Conservation (phyloP, 2,888 invertebrate species). For the Cetonia aurata region DNA sequence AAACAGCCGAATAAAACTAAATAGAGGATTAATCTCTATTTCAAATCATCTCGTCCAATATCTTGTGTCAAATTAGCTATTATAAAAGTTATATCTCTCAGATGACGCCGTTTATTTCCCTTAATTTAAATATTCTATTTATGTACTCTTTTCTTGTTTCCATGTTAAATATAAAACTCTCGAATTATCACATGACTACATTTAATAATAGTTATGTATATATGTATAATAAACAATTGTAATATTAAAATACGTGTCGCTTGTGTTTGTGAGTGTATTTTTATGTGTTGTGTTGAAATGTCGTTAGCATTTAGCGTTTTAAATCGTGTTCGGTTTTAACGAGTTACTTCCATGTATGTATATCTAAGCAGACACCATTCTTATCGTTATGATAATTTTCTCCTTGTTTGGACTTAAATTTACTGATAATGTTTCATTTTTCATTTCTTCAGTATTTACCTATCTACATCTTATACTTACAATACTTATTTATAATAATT, state of each 20-base stretch:
- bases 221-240: slow-evolving; percentile 49
- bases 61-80: slow-evolving; percentile 4
- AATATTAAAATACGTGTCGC: slow-evolving; percentile 57
- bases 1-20: background rate
- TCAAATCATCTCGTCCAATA: background rate
- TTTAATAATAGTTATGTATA: slow-evolving; percentile 52
- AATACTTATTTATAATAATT: slow-evolving; percentile 34
- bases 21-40: slow-evolving; percentile 1
- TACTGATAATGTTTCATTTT: slow-evolving; percentile 22
- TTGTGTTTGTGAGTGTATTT: background rate
- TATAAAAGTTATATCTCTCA: slow-evolving; percentile 3
- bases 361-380: slow-evolving; percentile 13
- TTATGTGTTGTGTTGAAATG: slow-evolving; percentile 24
- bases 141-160: slow-evolving; percentile 23
- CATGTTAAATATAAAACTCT: slow-evolving; percentile 52
- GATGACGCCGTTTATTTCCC: slow-evolving; percentile 15
- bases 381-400: slow-evolving; percentile 16
- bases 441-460: slow-evolving; percentile 31
- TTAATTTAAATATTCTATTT: slow-evolving; percentile 18
- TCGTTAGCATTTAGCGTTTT: slow-evolving; percentile 10
- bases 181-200: slow-evolving; percentile 62
- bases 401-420: slow-evolving; percentile 16
- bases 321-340: background rate
- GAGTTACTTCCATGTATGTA: background rate
- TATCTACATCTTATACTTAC: slow-evolving; percentile 40